Base-by-base conservation (phyloP, 1,140 invertebrate genomes). In the Chrysomallon squamiferum region DNA sequence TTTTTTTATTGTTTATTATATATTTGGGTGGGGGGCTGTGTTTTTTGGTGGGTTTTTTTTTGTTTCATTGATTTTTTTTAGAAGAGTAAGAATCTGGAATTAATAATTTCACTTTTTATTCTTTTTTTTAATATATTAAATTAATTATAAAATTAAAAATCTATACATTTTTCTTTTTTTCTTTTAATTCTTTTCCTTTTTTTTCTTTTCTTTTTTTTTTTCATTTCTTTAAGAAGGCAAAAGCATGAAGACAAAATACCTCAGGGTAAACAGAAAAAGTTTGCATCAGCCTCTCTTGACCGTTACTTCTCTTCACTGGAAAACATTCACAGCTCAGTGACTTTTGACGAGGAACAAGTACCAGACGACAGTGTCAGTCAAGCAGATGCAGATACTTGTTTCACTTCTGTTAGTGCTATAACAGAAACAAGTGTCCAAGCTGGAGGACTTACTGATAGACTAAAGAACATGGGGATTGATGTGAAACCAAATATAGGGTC, bases 391-490 rank as follows among this genome's bases (percentile, higher is more conserved):
- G 70, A 71, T 47, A 69, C 61, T 45, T 59, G 64, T 43, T 32
- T 62, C 43, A 68, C 64, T 27, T 73, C 71, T 33, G 49, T 72
- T n/a, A 75, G 71, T 3, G 67, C 59, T 20, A 75, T 71, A 25
- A 70, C 69, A 25, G 76, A 65, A 25, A 74, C 73, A 15, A 68
- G 70, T 57, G 25, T 73, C 2, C 72, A 73, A n/a, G 79, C 72
- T 29, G 78, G 74, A 41, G 81, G 79, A 43, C 52, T 83, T 15
- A 83, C 81, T 49, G 72, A 77, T 5, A 70, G 78, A 57, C 65
- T 81, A 20, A 61, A 79, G 35, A 62, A 76, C 15, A 62, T 83
- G 18, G 76, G 77, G 3, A 72, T 83, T 18, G 79, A 72, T 45
- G 50, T 62, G 54, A 69, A 30, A 22, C 15, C 50, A 25, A 38